These are phyloP conservation scores for Uria aalge DNA, from an alignment of 2,113 vertebrate species.

Conservation along the genomic window DNA sequence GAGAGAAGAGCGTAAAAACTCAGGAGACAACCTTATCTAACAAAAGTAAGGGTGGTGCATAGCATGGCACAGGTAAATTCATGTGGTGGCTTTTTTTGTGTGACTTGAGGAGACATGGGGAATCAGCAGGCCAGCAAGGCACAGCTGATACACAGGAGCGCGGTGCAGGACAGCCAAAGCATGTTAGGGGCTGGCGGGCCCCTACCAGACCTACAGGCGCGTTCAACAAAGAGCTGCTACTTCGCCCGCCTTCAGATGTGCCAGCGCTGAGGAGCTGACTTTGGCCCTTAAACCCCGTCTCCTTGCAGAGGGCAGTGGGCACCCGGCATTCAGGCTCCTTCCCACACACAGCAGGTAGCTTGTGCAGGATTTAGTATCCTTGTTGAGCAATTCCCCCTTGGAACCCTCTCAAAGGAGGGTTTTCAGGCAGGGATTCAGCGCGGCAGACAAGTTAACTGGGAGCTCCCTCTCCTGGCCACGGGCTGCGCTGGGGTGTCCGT, in stretches of 20 bases:
- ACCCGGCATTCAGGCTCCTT: not conserved
- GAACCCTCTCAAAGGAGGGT: rapidly evolving
- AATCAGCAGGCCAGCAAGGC: no score
- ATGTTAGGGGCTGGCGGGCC: rapidly evolving
- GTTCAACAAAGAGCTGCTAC: not conserved
- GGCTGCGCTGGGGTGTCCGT: rapidly evolving
- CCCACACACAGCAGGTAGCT: no score
- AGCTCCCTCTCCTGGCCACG: not conserved
- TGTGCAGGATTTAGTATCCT: rapidly evolving
- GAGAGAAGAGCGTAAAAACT: not conserved
- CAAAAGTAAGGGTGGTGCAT: not conserved
- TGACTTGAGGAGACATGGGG: not conserved
- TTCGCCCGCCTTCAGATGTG: rapidly evolving
- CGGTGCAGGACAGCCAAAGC: not conserved
- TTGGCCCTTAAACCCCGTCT: rapidly evolving
- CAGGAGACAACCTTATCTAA: not conserved
- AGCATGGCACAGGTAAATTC: no score
- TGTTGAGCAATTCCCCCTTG: rapidly evolving
- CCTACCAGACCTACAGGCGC: rapidly evolving
- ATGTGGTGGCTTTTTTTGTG: not conserved
- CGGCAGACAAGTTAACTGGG: rapidly evolving
- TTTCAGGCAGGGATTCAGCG: rapidly evolving
- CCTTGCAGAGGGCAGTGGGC: rapidly evolving
- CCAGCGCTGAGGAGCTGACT: not conserved
- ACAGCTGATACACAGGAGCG: not conserved